A percentile compares a stretch with the other conserved stretches of the same genome.
phyloP scores from a whole-genome alignment of 2,113 vertebrate species.

The Salvelinus namaycush region DNA sequence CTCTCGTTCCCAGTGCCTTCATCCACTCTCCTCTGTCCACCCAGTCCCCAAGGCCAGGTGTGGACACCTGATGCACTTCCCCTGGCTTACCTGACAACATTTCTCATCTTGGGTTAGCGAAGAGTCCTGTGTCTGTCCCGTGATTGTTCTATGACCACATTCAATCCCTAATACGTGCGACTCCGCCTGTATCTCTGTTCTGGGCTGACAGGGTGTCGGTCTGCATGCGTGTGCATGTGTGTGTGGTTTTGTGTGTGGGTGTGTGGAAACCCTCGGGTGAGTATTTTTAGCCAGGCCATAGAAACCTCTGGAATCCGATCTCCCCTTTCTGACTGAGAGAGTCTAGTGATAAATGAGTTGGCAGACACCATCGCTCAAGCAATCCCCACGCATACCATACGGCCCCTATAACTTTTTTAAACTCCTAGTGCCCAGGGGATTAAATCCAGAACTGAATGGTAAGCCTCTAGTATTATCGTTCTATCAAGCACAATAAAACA shows the following conservation, averaged over 20 bases:
- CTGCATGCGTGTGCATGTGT: constrained; percentile 49
- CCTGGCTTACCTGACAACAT: neutral
- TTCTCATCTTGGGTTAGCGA: neutral
- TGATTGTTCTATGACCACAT: constrained; percentile 4
- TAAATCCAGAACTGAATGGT: constrained; percentile 57
- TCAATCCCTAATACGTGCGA: neutral
- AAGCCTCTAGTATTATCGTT: constrained; percentile 46
- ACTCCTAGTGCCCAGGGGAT: constrained; percentile 45
- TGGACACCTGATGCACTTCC: neutral
- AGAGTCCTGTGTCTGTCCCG: neutral
- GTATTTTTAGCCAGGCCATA: constrained; percentile 72
- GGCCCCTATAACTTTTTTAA: constrained; percentile 47
- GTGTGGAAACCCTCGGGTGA: constrained; percentile 66
- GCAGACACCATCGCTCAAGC: constrained; percentile 60
- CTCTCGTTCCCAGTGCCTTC: neutral
- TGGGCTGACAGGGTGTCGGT: constrained; percentile 15
- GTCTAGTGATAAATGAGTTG: constrained; percentile 66
- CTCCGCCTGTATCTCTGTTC: constrained; percentile 10
- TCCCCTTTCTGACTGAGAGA: constrained; percentile 45
- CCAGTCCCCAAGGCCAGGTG: neutral
- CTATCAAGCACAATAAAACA: constrained; percentile 12
- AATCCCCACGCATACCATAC: constrained; percentile 51
- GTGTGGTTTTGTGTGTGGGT: constrained; percentile 33
- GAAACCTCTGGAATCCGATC: constrained; percentile 73
- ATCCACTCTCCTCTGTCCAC: neutral